Evolutionary conservation across 1,140 invertebrate genomes (phyloP).

Genomic region (Scaptomyza montana): DNA sequence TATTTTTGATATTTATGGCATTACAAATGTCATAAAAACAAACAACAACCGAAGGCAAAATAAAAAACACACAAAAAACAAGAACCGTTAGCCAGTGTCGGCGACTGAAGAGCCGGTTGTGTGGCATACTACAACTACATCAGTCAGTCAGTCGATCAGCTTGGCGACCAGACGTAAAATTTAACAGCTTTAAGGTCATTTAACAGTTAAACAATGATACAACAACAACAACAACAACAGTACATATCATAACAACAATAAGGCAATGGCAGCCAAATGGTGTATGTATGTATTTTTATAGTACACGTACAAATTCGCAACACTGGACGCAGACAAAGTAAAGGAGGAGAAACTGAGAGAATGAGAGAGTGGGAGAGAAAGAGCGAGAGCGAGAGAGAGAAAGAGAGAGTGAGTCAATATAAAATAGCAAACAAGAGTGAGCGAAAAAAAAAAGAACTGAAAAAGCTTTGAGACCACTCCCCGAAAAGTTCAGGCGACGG

Average conservation of each 20-base stretch:
- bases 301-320: slow-evolving; percentile 55
- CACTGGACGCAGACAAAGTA: slow-evolving; percentile 30
- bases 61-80: no score
- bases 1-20: slow-evolving; percentile 15
- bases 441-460: slow-evolving; percentile 56
- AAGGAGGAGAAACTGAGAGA: slow-evolving; percentile 1
- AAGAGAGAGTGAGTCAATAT: slow-evolving; percentile 11
- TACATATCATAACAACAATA: slow-evolving; percentile 46
- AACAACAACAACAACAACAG: slow-evolving; percentile 42
- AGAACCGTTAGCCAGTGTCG: background rate
- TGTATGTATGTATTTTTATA: slow-evolving; percentile 68
- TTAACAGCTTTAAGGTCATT: slow-evolving; percentile 80
- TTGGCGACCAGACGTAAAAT: slow-evolving; percentile 66
- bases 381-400: slow-evolving; percentile 3
- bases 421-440: slow-evolving; percentile 27
- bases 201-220: slow-evolving; percentile 79
- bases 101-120: background rate
- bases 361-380: slow-evolving; percentile 2
- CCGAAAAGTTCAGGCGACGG: slow-evolving; percentile 77
- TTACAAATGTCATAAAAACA: slow-evolving; percentile 24
- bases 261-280: slow-evolving; percentile 70
- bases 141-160: slow-evolving; percentile 25
- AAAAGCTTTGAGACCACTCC: slow-evolving; percentile 82
- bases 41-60: no score
- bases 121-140: background rate